Evolutionary conservation across 2,888 invertebrate species (phyloP).

Genomic region (Boloria selene): DNA sequence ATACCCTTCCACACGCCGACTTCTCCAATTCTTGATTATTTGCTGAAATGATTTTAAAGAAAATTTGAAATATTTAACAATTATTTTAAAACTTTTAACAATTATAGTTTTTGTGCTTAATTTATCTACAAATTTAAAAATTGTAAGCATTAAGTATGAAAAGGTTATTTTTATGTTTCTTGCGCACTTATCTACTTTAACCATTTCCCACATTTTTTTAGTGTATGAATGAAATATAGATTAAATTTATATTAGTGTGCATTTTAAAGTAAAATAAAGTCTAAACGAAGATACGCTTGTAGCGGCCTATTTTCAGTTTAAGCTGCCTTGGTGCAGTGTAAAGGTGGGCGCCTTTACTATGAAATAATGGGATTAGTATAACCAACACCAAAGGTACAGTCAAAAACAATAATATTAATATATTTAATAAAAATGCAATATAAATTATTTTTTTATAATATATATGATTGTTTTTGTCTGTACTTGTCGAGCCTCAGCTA

Average conservation of each 20-base stretch:
- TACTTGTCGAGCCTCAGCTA: constrained; percentile 46
- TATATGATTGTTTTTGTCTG: constrained; percentile 38
- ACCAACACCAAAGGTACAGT: constrained; percentile 12
- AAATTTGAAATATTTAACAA: background rate
- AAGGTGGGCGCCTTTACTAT: constrained; percentile 2
- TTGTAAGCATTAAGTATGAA: too few species aligned
- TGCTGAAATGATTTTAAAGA: constrained; percentile 40
- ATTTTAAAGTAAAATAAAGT: too few species aligned
- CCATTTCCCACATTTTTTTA: too few species aligned
- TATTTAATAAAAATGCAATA: background rate
- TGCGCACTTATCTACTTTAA: too few species aligned
- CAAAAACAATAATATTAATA: constrained; percentile 15
- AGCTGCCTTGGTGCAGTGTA: constrained; percentile 9
- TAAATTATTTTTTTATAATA: constrained; percentile 17
- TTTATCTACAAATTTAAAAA: too few species aligned
- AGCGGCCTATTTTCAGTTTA: constrained; percentile 1
- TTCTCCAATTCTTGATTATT: constrained; percentile 61
- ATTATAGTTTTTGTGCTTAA: background rate
- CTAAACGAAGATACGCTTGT: background rate
- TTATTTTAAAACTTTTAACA: background rate
- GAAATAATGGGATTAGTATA: constrained; percentile 11
- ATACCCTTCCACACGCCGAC: constrained; percentile 72
- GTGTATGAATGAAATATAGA: too few species aligned
- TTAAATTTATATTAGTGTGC: too few species aligned
- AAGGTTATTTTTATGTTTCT: too few species aligned